A percentile compares a stretch with the other conserved stretches of the same genome.
These are phyloP conservation scores for Lasius fuliginosus DNA, from an alignment of 2,888 invertebrate species.

Conservation along the genomic window DNA sequence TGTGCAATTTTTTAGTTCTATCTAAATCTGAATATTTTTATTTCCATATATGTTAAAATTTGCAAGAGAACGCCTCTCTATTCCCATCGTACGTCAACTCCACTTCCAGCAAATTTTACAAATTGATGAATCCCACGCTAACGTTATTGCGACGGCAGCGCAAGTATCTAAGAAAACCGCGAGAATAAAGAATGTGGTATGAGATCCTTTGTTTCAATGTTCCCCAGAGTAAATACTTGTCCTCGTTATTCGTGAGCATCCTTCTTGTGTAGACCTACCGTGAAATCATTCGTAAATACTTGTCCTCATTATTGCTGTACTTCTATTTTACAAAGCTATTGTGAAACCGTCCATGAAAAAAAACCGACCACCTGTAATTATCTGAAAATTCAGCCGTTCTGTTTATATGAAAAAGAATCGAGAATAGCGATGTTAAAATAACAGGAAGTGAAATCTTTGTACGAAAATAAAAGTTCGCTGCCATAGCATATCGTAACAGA, in stretches of 20 bases:
- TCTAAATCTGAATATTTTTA: neutral
- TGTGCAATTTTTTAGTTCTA: neutral
- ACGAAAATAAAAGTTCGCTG: neutral
- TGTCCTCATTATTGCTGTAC: slow-evolving; percentile 71
- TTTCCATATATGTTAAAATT: neutral
- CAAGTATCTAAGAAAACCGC: slow-evolving; percentile 62
- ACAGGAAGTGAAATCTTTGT: slow-evolving; percentile 3
- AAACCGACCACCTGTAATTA: slow-evolving; percentile 63
- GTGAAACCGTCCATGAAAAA: slow-evolving; percentile 58
- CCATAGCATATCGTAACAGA: neutral
- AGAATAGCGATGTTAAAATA: neutral
- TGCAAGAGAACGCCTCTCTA: neutral
- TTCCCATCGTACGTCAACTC: neutral
- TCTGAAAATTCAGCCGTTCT: slow-evolving; percentile 30
- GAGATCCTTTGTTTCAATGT: slow-evolving; percentile 73
- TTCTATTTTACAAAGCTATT: slow-evolving; percentile 48
- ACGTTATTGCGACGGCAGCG: slow-evolving; percentile 62
- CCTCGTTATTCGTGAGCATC: slow-evolving; percentile 69
- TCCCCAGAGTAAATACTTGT: slow-evolving; percentile 77
- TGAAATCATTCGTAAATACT: slow-evolving; percentile 75
- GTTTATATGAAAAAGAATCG: slow-evolving; percentile 11
- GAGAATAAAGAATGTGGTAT: slow-evolving; percentile 74
- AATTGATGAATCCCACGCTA: slow-evolving; percentile 63
- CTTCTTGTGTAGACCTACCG: slow-evolving; percentile 54
- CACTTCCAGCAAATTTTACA: slow-evolving; percentile 37